Evolutionary conservation across 2,888 invertebrate species (phyloP), one percentile per base, ranked within the genome.

Genomic region (Tachystola acroxantha): DNA sequence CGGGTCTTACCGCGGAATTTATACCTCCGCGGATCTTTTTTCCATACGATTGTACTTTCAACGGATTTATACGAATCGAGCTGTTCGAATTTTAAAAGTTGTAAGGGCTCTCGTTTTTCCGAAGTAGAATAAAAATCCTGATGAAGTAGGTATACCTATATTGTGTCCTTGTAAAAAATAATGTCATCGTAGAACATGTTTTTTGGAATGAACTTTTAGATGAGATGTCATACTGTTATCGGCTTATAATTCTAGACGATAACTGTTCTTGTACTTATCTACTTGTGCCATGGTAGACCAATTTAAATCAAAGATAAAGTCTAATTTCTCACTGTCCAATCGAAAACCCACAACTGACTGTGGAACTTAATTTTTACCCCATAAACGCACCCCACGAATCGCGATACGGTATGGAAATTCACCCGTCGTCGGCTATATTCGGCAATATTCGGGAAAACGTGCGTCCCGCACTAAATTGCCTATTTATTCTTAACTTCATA

Each of bases 401-500:
- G 78, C 80, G 82, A 79, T 81, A 81, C 78, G 78, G 67, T 82
- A 86, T 86, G 86, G 84, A 82, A 85, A 86, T 86, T 69, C 73
- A 69, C 64, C 58, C 62, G 74, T 74, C 74, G 72, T 73, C 81
- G 81, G 80, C 82, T 64, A 80, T 85, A 85, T 84, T 87, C 86
- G 81, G 76, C 78, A 72, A 81, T 84, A 78, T 81, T 82, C 85
- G 80, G 76, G 47, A 52, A 73, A 59, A 87, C 88, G 88, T 88
- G 88, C 66, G 84, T 64, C 66, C 69, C 74, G 66, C 68, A 76
- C 80, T 77, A 84, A 88, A 87, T 86, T 80, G 87, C 86, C 88
- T 88, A 85, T 88, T 88, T 88, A 88, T 87, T 85, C 87, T 82
- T 84, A 79, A 87, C 85, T 86, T 87, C 88, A 87, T 87, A 87